Evolutionary conservation across 2,113 vertebrate genomes (phyloP), one percentile per base, ranked within the genome.

Genomic region (Ochotona princeps): DNA sequence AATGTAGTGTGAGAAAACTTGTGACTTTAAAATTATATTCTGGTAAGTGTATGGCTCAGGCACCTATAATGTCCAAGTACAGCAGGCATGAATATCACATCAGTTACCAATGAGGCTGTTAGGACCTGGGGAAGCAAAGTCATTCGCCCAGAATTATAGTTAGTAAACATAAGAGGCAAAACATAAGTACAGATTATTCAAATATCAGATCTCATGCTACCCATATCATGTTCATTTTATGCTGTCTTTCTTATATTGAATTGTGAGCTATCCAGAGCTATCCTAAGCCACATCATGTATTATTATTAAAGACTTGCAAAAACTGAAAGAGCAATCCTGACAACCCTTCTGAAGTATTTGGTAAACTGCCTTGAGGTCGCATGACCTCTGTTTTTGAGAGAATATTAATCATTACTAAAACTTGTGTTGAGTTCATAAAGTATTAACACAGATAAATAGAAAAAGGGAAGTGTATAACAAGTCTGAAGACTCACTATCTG

Each of bases 351-450:
- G 2, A 49, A 25, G 2, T 86, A 91, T 17, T 25, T 47, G 74
- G 25, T 18, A 7, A 35, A 30, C 66, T 69, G 6, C 25, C 57
- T 72, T 1, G 13, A 81, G 83, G 13, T 28, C 87, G 6, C 23
- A 61, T 15, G 3, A n/a, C 65, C 20, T 60, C 9, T 73, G 44
- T 7, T 15, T 89, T 49, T 38, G 44, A 90, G n/a, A 30, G 26
- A 84, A 90, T 89, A 78, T 23, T 66, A 87, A 78, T 60, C 4
- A 72, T 79, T 66, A 25, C 66, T 28, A 96, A 67, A n/a, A 65
- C 7, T 65, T 70, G 18, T 6, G n/a, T 10, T 21, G 20, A 51
- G 44, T 65, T 60, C 49, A 70, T n/a, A 38, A 28, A 87, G 12
- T 72, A 87, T 10, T 8, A 17, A 17, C n/a, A 94, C 13, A 61